Conservation (phyloP, 2,888 invertebrate genomes). For the Phengaris alcon region DNA sequence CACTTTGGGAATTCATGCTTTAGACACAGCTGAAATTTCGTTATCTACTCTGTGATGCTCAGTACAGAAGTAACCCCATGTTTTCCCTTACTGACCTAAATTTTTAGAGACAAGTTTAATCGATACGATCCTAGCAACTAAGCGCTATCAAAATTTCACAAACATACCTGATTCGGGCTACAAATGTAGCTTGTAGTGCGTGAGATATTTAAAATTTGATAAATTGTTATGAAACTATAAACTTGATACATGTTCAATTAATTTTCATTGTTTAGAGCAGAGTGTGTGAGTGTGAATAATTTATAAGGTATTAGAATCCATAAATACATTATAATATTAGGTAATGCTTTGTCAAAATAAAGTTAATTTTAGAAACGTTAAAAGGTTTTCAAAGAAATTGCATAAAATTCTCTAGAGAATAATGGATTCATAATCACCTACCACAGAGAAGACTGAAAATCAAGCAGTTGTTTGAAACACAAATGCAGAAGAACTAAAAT, state of each 20-base stretch:
- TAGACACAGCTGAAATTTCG: not conserved
- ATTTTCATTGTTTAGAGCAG: too few species aligned
- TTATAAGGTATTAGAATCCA: too few species aligned
- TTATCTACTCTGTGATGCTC: not conserved
- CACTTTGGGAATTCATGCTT: too few species aligned
- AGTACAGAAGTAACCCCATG: not conserved
- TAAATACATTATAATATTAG: too few species aligned
- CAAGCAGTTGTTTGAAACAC: constrained; percentile 29
- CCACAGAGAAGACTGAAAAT: not conserved
- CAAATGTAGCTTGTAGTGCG: constrained; percentile 7
- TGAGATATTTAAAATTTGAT: not conserved
- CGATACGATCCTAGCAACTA: constrained; percentile 38
- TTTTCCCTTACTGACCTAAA: not conserved
- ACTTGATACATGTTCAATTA: not conserved
- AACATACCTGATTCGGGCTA: constrained; percentile 9
- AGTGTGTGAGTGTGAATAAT: too few species aligned
- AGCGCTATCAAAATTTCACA: not conserved
- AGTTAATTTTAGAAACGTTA: too few species aligned
- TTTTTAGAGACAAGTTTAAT: constrained; percentile 33
- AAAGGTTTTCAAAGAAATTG: too few species aligned
- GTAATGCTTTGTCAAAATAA: too few species aligned
- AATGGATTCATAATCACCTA: too few species aligned
- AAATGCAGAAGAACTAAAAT: constrained; percentile 40
- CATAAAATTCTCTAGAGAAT: too few species aligned
- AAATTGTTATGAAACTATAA: constrained; percentile 29